Evolutionary conservation across 2,113 vertebrate genomes (phyloP), one percentile per base, ranked within the genome.

Genomic region (Pollachius pollachius): DNA sequence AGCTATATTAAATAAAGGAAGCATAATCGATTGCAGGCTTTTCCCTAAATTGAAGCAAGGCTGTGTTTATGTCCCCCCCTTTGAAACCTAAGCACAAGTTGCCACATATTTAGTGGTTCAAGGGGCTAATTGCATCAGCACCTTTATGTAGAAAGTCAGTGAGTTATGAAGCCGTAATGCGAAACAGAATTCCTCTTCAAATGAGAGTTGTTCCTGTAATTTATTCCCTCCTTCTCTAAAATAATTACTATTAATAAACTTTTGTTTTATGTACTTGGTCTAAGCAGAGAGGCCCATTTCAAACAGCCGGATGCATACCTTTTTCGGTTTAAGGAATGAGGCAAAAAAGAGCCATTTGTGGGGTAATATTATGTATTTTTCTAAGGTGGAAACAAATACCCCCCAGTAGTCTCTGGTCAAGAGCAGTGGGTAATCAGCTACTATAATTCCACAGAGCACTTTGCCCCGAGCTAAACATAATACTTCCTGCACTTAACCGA

Each of bases 401-500:
- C 82, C 73, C 67, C 80, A 9, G 81, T 79, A 75, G 85, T 88
- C 79, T 78, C 69, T 21, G 63, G 76, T 78, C 75, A 76, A 80
- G 75, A 85, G 80, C 82, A 81, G 82, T 83, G 82, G 76, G 85
- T 89, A 86, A 90, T 85, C 80, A 76, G 77, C 82, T 81, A 82
- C 81, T 81, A 76, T 85, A 87, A 89, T 84, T 89, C 89, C 90
- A 86, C 85, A 71, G 78, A 88, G 86, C 81, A 85, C 85, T 86
- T 87, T 71, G 84, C 86, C 88, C 84, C 73, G 64, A 89, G 85
- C 84, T 83, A 87, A 83, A 86, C 84, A 81, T 81, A 87, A 88
- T 89, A 90, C 88, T 88, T 89, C 86, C 88, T 90, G 89, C 83
- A 87, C 86, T 89, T 88, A 86, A 89, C 82, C 72, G 79, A 89